A percentile compares a stretch with the other conserved stretches of the same genome.
Evolutionary conservation across 1,140 invertebrate genomes (phyloP).

Genomic region (Meloidogyne exigua): DNA sequence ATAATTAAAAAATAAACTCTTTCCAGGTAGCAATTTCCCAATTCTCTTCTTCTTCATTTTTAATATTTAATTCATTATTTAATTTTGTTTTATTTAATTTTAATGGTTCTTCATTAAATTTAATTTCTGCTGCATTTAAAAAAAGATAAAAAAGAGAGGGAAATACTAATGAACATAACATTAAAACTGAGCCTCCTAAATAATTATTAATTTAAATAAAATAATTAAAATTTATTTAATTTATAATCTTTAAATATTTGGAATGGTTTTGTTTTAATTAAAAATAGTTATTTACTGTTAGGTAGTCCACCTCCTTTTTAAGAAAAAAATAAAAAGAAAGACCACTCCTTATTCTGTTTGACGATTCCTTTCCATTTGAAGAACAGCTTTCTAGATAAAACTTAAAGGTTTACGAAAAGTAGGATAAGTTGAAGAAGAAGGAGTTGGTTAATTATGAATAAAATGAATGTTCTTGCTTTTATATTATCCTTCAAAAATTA

Average conservation of each 20-base stretch:
- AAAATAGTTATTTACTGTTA: no score
- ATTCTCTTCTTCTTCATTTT: slow-evolving; percentile 22
- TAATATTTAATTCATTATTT: slow-evolving; percentile 7
- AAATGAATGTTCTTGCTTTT: no score
- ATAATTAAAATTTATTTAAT: background rate
- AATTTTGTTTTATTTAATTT: background rate
- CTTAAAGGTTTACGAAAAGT: no score
- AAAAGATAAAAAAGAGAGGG: slow-evolving; percentile 62
- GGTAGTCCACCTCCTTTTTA: no score
- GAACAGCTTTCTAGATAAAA: background rate
- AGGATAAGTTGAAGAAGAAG: no score
- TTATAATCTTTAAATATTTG: background rate
- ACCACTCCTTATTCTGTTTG: background rate
- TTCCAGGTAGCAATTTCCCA: slow-evolving; percentile 23
- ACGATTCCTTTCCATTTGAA: background rate
- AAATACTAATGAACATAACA: slow-evolving; percentile 63
- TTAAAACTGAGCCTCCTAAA: slow-evolving; percentile 74
- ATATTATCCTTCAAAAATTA: no score
- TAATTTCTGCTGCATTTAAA: slow-evolving; percentile 42
- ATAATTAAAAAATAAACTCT: slow-evolving; percentile 10
- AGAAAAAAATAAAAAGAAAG: background rate
- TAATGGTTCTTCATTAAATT: background rate
- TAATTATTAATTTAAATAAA: background rate
- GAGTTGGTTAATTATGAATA: no score
- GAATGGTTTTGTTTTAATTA: background rate